A percentile compares a stretch with the other conserved stretches of the same genome.
Conservation (phyloP, 2,113 vertebrate genomes). For the Columba livia region DNA sequence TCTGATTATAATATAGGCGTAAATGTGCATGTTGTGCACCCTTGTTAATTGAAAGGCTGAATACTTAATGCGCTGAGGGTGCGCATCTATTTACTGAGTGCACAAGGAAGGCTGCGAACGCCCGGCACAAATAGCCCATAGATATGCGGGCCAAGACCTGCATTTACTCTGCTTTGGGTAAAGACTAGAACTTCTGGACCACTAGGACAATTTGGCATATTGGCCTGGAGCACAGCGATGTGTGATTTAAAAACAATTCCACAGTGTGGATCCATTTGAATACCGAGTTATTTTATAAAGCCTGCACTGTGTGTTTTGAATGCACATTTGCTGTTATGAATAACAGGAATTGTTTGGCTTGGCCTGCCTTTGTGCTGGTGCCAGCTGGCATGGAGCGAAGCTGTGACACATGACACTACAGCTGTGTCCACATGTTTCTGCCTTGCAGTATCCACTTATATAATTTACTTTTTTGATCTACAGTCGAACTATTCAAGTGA, state of each 20-base stretch:
- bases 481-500: conserved; percentile 72
- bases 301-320: conserved; percentile 81
- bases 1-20: conserved; percentile 8
- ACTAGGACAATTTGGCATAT: conserved; percentile 54
- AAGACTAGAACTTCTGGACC: conserved; percentile 72
- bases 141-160: not conserved
- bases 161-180: conserved; percentile 56
- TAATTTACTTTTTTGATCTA: conserved; percentile 87
- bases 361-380: conserved; percentile 79
- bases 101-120: conserved; percentile 45
- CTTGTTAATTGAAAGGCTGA: conserved; percentile 38
- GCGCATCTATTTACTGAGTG: conserved; percentile 13
- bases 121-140: not conserved
- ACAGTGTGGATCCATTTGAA: conserved; percentile 76
- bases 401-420: conserved; percentile 92
- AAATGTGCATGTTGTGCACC: conserved; percentile 3
- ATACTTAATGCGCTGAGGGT: not conserved
- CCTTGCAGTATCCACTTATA: conserved; percentile 81
- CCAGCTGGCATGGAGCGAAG: conserved; percentile 87
- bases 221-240: conserved; percentile 52
- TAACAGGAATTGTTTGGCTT: conserved; percentile 94
- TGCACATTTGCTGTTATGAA: conserved; percentile 90
- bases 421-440: conserved; percentile 92
- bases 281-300: conserved; percentile 81
- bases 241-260: conserved; percentile 76